Conservation (phyloP, 2,888 invertebrate genomes). For the Trissonchulus latispiculum region DNA sequence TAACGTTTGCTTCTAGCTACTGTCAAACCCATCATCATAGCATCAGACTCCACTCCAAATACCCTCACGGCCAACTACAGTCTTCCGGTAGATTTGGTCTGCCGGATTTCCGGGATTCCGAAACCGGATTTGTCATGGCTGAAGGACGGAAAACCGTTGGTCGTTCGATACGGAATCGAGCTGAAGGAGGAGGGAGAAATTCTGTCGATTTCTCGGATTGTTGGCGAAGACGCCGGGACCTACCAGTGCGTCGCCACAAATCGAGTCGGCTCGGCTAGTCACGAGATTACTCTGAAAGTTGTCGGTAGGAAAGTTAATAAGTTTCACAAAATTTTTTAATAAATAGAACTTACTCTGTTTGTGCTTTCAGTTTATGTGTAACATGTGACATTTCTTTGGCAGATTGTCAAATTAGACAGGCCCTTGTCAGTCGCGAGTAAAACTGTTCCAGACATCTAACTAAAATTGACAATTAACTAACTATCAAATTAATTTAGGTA, state of each 20-base stretch:
- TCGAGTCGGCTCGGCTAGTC: background rate
- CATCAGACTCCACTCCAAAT: background rate
- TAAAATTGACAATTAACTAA: too few species aligned
- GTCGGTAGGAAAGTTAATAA: background rate
- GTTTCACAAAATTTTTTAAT: too few species aligned
- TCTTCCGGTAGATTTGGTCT: background rate
- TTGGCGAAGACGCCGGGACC: constrained; percentile 13
- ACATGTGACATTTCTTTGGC: too few species aligned
- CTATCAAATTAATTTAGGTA: too few species aligned
- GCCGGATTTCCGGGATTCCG: background rate
- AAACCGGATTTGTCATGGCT: background rate
- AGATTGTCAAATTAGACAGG: too few species aligned
- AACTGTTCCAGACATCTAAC: too few species aligned
- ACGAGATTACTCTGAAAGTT: background rate
- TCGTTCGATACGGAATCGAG: background rate
- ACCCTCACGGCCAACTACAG: background rate
- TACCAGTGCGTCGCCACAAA: constrained; percentile 8
- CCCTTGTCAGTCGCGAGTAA: too few species aligned
- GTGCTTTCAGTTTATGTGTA: too few species aligned
- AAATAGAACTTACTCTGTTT: too few species aligned
- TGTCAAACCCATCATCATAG: background rate
- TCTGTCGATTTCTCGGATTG: background rate
- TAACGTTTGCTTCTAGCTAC: background rate
- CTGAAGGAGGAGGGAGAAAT: background rate
- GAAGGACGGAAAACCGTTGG: background rate